These are phyloP conservation scores for Pseudorasbora parva DNA, from an alignment of 2,113 vertebrate genomes.

Conservation along the genomic window DNA sequence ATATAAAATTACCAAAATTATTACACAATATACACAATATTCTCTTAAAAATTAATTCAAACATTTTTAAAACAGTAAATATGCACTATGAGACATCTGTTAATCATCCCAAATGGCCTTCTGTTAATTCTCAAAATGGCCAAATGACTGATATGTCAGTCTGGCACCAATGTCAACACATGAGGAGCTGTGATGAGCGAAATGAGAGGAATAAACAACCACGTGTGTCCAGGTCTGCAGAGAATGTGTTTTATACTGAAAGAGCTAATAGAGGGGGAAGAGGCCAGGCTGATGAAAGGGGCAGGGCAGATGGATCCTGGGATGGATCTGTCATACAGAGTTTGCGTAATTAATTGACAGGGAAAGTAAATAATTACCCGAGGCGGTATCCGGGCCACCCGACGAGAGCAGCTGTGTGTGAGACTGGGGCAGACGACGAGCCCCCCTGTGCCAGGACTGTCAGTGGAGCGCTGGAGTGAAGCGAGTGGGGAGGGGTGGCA, in stretches of 20 bases:
- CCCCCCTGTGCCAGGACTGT: constrained; percentile 63
- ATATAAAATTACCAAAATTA: too few relatives aligned
- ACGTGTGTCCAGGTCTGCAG: neutral
- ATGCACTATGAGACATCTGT: neutral
- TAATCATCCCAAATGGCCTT: neutral
- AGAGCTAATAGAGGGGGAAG: constrained; percentile 5
- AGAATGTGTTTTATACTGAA: constrained; percentile 36
- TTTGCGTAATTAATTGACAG: constrained; percentile 74
- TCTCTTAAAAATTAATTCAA: neutral
- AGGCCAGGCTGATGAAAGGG: constrained; percentile 35
- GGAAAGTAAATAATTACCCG: constrained; percentile 57
- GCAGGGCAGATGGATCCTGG: constrained; percentile 59
- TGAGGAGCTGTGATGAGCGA: neutral
- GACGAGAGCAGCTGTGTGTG: constrained; percentile 71
- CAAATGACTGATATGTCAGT: neutral
- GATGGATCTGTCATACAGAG: constrained; percentile 69
- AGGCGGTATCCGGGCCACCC: constrained; percentile 62
- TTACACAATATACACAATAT: too few relatives aligned
- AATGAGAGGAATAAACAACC: neutral
- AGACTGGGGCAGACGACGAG: constrained; percentile 28
- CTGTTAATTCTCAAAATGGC: too few relatives aligned
- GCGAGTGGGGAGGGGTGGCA: constrained; percentile 49
- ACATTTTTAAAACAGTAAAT: neutral
- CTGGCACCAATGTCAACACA: neutral
- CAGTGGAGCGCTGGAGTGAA: constrained; percentile 65